Evolutionary conservation across 2,888 invertebrate genomes (phyloP).

Genomic region (Macroteleia sp.): DNA sequence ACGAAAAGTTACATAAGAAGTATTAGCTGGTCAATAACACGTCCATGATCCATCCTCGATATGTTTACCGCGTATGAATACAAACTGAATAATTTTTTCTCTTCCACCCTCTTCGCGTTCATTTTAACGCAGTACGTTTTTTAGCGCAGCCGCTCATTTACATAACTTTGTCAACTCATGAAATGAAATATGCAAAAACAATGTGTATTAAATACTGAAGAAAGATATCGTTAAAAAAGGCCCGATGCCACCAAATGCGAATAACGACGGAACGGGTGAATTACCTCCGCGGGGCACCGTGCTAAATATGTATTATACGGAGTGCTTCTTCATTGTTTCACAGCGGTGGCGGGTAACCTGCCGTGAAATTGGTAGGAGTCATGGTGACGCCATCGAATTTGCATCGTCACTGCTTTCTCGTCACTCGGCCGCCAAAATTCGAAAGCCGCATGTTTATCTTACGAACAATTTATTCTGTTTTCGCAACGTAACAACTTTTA

Average conservation of each 20-base stretch:
- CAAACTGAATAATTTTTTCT: background rate
- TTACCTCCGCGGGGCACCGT: conserved; percentile 70
- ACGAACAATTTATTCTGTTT: conserved; percentile 25
- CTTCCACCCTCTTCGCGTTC: conserved; percentile 1
- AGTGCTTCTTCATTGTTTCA: conserved; percentile 79
- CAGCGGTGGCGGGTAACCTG: conserved; percentile 79
- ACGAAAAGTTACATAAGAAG: conserved; percentile 17
- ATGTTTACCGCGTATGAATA: conserved; percentile 25
- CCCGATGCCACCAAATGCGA: conserved; percentile 56
- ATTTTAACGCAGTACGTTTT: conserved; percentile 27
- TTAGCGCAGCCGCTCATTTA: conserved; percentile 30
- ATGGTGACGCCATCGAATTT: conserved; percentile 76
- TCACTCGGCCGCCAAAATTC: conserved; percentile 63
- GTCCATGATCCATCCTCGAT: conserved; percentile 15
- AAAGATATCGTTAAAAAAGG: no score
- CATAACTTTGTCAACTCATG: conserved; percentile 53
- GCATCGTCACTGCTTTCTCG: conserved; percentile 78
- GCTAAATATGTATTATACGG: conserved; percentile 74
- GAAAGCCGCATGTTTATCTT: conserved; percentile 38
- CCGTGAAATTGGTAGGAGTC: conserved; percentile 83
- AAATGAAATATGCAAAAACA: no score
- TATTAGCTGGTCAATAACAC: conserved; percentile 14
- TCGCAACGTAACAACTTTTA: conserved; percentile 1
- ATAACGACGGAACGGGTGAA: conserved; percentile 62
- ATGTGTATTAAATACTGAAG: no score